Evolutionary conservation across 1,140 invertebrate species (phyloP), one percentile per base, ranked within the genome.

Genomic region (Bombus haemorrhoidalis): DNA sequence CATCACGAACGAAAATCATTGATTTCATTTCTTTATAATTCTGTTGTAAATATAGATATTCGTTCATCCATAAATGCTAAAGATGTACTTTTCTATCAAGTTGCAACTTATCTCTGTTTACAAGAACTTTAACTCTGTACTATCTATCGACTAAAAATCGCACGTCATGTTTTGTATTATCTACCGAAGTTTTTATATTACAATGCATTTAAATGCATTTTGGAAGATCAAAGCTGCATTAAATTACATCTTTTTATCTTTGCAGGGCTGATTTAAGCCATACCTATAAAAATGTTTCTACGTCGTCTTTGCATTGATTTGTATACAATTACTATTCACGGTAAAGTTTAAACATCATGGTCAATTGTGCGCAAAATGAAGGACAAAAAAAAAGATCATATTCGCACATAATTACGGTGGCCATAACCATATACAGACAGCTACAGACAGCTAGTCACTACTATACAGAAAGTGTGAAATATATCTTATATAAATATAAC

Each of bases 371-470:
- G 69, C 3, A 37, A n/a, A 39, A 28, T 28, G 13, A 25, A 6
- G 18, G 2, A 64, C 25, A 22, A 79, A 41, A 15, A 10, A 10
- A 34, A 57, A 9, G 15, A 41, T 71, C 32, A 25, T 25, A 43
- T 47, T 25, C 66, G 43, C 15, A 72, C 59, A 32, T 13, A 8
- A 76, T 28, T 32, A n/a, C 47, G 28, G 57, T 53, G 79, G 79
- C 74, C 79, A 82, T 88, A 88, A 69, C 3, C 37, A 53, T 34
- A 34, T 32, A 34, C 41, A 28, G 71, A 83, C 79, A 89, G 84
- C 80, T 89, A 37, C 62, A 80, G 59, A 76, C 66, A 86, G 80
- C 76, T 89, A 89, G 76, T 89, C 84, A 77, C 34, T 75, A 41
- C 12, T 74, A 59, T 81, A 78, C 41, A 37, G 53, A 57, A 81